Evolutionary conservation across 2,113 vertebrate genomes (phyloP).

Genomic region (zebrafish (Danio rerio)): GRCz12tu NC_133187.1:20254001-20254500

Average conservation of each 20-base stretch:
- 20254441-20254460: neutral
- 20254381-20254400: conserved; percentile 16
- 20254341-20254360: conserved; percentile 19
- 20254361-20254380: conserved; percentile 55
- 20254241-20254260: neutral
- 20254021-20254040: too few species aligned
- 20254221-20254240: too few species aligned
- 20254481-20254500: conserved; percentile 53
- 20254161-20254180: too few species aligned
- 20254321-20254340: conserved; percentile 47
- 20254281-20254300: conserved; percentile 30
- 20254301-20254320: conserved; percentile 30
- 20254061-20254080: too few species aligned
- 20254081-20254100: too few species aligned
- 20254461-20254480: conserved; percentile 13
- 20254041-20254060: too few species aligned
- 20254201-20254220: too few species aligned
- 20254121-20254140: too few species aligned
- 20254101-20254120: too few species aligned
- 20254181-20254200: too few species aligned
- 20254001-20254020: too few species aligned
- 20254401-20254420: conserved; percentile 19
- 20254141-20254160: too few species aligned
- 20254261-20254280: neutral
- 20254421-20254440: neutral